Percentiles rank a stretch among this genome's conserved stretches.
Evolutionary conservation across 2,888 invertebrate genomes (phyloP).

Genomic region (Oegoconia quadripuncta): DNA sequence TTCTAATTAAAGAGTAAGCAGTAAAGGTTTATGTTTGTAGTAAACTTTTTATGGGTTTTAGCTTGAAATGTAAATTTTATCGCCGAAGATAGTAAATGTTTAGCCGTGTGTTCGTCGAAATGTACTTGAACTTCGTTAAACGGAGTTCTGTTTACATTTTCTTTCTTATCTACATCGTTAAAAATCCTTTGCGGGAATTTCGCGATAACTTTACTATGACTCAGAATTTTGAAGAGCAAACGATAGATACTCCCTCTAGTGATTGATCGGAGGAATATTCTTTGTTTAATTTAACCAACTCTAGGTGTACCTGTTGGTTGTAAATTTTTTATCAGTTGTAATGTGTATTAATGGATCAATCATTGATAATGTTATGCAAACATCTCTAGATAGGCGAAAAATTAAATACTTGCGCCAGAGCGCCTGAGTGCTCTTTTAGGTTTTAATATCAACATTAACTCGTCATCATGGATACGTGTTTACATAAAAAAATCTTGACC

Average conservation of each 20-base stretch:
- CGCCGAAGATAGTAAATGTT: constrained; percentile 28
- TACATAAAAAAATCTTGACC: no score
- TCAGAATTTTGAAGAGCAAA: constrained; percentile 4
- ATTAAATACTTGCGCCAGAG: no score
- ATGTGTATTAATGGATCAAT: constrained; percentile 8
- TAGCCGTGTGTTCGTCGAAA: constrained; percentile 20
- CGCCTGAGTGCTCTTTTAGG: not conserved
- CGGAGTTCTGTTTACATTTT: constrained; percentile 29
- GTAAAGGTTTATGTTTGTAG: constrained; percentile 43
- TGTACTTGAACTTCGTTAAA: constrained; percentile 42
- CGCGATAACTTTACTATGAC: constrained; percentile 20
- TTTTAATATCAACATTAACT: not conserved
- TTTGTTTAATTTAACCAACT: constrained; percentile 3
- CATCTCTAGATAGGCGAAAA: not conserved
- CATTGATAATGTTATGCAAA: constrained; percentile 3
- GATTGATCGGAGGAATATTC: constrained; percentile 8
- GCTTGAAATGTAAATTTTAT: constrained; percentile 61
- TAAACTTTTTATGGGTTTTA: constrained; percentile 59
- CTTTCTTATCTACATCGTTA: constrained; percentile 21
- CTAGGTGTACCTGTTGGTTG: not conserved
- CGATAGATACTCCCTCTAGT: not conserved
- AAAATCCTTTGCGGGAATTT: constrained; percentile 22
- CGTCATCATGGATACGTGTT: no score
- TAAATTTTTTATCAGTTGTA: constrained; percentile 4
- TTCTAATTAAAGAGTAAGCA: constrained; percentile 60